Evolutionary conservation across 2,888 invertebrate genomes (phyloP).

Genomic region (Yponomeuta cagnagella): DNA sequence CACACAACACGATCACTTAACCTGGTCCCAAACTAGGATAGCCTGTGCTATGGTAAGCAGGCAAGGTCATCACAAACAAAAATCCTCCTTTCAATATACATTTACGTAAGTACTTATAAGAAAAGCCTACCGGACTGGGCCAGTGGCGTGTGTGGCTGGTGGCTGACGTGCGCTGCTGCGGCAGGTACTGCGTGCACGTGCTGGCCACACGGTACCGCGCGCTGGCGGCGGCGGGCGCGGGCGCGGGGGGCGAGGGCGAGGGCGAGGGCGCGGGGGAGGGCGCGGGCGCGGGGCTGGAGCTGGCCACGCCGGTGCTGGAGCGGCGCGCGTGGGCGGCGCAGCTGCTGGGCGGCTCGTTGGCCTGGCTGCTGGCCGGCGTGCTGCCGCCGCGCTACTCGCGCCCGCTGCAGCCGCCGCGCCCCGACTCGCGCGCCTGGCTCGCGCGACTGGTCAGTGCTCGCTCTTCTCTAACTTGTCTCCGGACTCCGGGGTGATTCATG

Average conservation of each 20-base stretch:
- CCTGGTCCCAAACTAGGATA: no score
- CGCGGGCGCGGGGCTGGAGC: slow-evolving; percentile 65
- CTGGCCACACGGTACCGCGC: slow-evolving; percentile 76
- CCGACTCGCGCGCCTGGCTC: slow-evolving; percentile 30
- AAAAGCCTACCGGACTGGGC: no score
- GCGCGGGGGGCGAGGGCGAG: slow-evolving; percentile 29
- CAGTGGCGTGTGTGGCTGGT: no score
- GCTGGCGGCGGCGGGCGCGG: slow-evolving; percentile 39
- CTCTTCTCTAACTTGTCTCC: no score
- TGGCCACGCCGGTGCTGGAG: slow-evolving; percentile 83
- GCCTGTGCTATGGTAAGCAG: no score
- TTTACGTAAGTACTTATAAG: no score
- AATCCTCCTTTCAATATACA: no score
- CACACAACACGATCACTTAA: no score
- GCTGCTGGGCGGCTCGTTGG: slow-evolving; percentile 76
- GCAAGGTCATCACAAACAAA: no score
- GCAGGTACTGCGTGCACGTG: slow-evolving; percentile 66
- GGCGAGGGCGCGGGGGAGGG: slow-evolving; percentile 73
- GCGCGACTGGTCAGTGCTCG: slow-evolving; percentile 65
- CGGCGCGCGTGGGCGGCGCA: slow-evolving; percentile 74
- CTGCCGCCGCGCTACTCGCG: slow-evolving; percentile 72
- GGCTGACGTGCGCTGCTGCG: no score
- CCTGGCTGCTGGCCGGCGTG: slow-evolving; percentile 74
- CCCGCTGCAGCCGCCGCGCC: slow-evolving; percentile 49
- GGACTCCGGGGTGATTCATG: no score